Evolutionary conservation across 2,888 invertebrate genomes (phyloP).

Genomic region (Crepidodera aurea): DNA sequence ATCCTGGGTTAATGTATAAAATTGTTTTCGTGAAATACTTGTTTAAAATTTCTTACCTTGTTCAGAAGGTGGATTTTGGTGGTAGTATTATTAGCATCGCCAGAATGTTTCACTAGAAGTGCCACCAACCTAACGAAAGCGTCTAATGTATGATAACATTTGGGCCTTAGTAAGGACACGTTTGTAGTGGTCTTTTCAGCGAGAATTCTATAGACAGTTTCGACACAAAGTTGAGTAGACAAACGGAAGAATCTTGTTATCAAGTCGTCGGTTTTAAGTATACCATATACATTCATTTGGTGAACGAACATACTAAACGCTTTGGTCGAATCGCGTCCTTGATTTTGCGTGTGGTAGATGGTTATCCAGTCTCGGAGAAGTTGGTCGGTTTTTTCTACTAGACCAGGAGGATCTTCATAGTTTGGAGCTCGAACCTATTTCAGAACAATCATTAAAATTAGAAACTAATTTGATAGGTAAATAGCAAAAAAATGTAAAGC

Average conservation of each 20-base stretch:
- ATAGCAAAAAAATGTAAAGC: not conserved
- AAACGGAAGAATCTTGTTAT: slow-evolving; percentile 97
- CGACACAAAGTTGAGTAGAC: slow-evolving; percentile 95
- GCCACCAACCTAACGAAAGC: slow-evolving; percentile 94
- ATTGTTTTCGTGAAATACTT: too few relatives aligned
- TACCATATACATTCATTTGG: slow-evolving; percentile 96
- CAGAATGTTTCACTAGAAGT: slow-evolving; percentile 92
- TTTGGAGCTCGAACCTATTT: slow-evolving; percentile 81
- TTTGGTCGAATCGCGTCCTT: slow-evolving; percentile 85
- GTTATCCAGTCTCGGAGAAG: slow-evolving; percentile 95
- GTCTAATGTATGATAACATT: slow-evolving; percentile 95
- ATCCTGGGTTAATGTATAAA: too few relatives aligned
- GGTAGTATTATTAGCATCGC: slow-evolving; percentile 88
- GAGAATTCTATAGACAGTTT: slow-evolving; percentile 87
- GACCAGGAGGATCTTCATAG: slow-evolving; percentile 91
- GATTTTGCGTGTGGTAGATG: slow-evolving; percentile 78
- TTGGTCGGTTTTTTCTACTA: slow-evolving; percentile 94
- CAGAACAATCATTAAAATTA: slow-evolving; percentile 12
- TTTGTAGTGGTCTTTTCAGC: slow-evolving; percentile 74
- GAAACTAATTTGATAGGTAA: slow-evolving; percentile 8
- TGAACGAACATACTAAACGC: slow-evolving; percentile 94
- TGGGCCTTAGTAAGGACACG: slow-evolving; percentile 73
- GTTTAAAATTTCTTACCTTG: slow-evolving; percentile 70
- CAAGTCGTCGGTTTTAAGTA: slow-evolving; percentile 95
- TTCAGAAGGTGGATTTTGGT: slow-evolving; percentile 97